A percentile compares a stretch with the other conserved stretches of the same genome.
These are phyloP conservation scores for Geodia barretti DNA, from an alignment of 37 sponge, comb jelly and placozoan genomes.

Conservation along the genomic window DNA sequence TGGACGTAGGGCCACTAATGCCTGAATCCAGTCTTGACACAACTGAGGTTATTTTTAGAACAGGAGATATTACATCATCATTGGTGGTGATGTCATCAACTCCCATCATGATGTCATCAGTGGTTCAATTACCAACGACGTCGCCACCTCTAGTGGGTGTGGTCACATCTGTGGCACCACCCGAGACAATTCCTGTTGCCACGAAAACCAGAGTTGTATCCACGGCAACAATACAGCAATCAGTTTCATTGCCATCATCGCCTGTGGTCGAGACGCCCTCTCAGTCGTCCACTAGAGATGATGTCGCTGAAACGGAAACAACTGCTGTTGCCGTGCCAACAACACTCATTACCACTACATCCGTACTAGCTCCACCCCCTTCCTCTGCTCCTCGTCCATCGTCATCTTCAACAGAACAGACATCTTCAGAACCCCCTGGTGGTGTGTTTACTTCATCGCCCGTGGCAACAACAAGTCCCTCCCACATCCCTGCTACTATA, in stretches of 20 bases:
- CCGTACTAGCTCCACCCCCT: not conserved
- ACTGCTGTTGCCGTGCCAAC: not conserved
- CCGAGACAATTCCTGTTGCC: not conserved
- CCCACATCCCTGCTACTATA: not conserved
- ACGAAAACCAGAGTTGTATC: not conserved
- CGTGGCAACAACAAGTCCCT: not conserved
- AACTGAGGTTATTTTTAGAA: not conserved
- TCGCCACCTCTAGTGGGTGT: not conserved
- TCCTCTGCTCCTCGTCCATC: not conserved
- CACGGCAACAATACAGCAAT: not conserved
- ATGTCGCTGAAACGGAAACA: not conserved
- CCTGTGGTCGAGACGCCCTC: not conserved
- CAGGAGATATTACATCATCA: not conserved
- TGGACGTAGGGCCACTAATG: too few species aligned
- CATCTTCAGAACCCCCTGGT: not conserved
- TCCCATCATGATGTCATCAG: not conserved
- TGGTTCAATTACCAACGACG: not conserved
- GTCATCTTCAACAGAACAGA: not conserved
- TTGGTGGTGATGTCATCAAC: not conserved
- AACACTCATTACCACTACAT: not conserved
- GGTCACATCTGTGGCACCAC: not conserved
- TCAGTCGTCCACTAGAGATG: not conserved
- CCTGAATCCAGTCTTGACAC: not conserved
- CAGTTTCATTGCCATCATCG: not conserved
- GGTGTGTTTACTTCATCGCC: not conserved